These are phyloP conservation scores for Himantopus leucocephalus DNA, from an alignment of 2,113 vertebrate genomes.

Conservation along the genomic window DNA sequence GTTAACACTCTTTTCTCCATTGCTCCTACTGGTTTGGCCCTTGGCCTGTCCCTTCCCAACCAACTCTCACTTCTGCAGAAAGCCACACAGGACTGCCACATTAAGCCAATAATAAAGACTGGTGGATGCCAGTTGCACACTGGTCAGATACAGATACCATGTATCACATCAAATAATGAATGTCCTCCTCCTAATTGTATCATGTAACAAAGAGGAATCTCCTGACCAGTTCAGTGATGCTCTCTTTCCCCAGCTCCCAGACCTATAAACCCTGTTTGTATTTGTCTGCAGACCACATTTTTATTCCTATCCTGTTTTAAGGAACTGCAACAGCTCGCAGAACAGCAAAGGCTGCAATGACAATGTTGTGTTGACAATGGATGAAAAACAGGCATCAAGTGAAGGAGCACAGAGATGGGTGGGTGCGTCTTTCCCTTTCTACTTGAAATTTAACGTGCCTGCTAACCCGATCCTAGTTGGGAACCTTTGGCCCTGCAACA, in stretches of 20 bases:
- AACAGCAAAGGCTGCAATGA: not conserved
- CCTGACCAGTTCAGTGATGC: not conserved
- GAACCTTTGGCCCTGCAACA: not conserved
- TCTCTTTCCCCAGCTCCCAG: not conserved
- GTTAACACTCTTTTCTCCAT: not conserved
- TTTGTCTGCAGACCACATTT: not conserved
- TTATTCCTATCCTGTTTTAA: not conserved
- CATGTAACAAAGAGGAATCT: not conserved
- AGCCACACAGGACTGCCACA: not conserved
- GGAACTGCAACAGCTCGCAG: not conserved
- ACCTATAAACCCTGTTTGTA: not conserved
- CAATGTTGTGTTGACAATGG: not conserved
- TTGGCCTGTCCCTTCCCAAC: not conserved
- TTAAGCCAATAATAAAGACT: not conserved
- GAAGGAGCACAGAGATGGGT: not conserved
- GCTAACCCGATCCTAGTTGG: not conserved
- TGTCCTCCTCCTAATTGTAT: not conserved
- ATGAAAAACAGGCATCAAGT: not conserved
- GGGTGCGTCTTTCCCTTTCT: not conserved
- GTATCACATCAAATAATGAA: not conserved
- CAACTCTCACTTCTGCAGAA: not conserved
- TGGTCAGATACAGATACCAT: not conserved
- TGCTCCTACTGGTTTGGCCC: not conserved
- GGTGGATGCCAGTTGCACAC: fast-evolving
- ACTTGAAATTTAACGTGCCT: not conserved